Evolutionary conservation across 2,888 invertebrate species (phyloP), one percentile per base, ranked within the genome.

Genomic region (Molanna angustata): DNA sequence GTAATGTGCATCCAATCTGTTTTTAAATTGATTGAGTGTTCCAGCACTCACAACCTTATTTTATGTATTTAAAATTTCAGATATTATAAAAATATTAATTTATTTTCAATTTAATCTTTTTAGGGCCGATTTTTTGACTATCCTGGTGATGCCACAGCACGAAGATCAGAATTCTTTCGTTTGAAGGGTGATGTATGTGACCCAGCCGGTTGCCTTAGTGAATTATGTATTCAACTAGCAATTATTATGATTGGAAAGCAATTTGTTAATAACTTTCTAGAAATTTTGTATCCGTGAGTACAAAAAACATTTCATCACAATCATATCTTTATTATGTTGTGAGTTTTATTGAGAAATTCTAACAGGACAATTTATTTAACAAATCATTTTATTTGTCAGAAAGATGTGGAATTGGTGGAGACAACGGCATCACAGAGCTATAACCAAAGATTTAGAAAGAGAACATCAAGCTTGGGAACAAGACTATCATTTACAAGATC

Each of bases 201-300:
- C 70, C 92, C 93, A 0, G 92, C 94, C 0, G 95, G 96, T 1
- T 96, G 96, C 66, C 77, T 96, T 3, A 93, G 92, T 1, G 94
- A 94, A 63, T 73, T 95, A 21, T 94, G 92, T 65, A 93, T 94
- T 58, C 94, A 94, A 62, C 72, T 94, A 20, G 90, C 92, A 2
- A 94, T 94, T 60, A 93, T 94, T 60, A 94, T 95, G 93, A 86
- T 95, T 40, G 96, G 95, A 19, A 96, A 96, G 66, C 96, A 97
- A 69, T 83, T 90, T 61, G 86, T 93, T 72, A 96, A 94, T 67
- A 96, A 95, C 70, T 86, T 94, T 63, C 80, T 94, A 61, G 96
- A 97, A 70, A 82, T 96, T 43, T 80, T 93, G 44, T 86, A 89
- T 66, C 95, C 96, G 85, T 90, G 70, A 82, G 88, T 49, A 41